phyloP scores from a whole-genome alignment of 2,113 vertebrate species.

The Orthonyx spaldingii region DNA sequence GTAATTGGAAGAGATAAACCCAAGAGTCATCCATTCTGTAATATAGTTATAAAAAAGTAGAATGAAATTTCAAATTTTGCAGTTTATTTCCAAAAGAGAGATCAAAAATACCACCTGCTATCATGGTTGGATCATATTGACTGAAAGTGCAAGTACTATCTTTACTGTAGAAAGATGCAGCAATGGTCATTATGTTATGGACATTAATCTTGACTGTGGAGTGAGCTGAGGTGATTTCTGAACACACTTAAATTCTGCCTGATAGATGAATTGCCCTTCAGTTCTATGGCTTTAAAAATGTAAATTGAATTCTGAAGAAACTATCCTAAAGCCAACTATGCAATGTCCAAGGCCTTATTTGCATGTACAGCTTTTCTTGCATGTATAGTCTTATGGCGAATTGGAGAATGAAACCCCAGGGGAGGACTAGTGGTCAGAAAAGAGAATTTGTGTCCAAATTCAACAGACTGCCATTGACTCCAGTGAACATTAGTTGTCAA shows the following conservation, averaged over 20 bases:
- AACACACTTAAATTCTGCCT: not conserved
- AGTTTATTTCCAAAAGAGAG: not conserved
- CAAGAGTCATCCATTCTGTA: not conserved
- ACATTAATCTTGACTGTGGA: not conserved
- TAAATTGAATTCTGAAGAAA: not conserved
- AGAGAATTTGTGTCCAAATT: not conserved
- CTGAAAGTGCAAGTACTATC: not conserved
- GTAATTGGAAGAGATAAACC: not conserved
- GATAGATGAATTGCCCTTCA: not conserved
- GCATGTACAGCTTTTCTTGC: not conserved
- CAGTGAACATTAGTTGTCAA: not conserved
- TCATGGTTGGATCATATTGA: not conserved
- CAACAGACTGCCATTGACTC: not conserved
- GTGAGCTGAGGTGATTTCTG: not conserved
- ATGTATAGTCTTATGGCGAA: not conserved
- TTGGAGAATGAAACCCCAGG: not conserved
- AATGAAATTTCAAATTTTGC: not conserved
- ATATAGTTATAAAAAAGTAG: not conserved
- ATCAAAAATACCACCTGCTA: not conserved
- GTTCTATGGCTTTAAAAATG: not conserved
- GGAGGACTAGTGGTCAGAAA: not conserved
- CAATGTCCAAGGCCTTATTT: not conserved
- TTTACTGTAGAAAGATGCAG: not conserved
- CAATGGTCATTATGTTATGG: rapidly evolving
- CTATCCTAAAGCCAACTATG: not conserved